These are phyloP conservation scores for Cephalopterus ornatus DNA, from an alignment of 2,113 vertebrate genomes.

Conservation along the genomic window DNA sequence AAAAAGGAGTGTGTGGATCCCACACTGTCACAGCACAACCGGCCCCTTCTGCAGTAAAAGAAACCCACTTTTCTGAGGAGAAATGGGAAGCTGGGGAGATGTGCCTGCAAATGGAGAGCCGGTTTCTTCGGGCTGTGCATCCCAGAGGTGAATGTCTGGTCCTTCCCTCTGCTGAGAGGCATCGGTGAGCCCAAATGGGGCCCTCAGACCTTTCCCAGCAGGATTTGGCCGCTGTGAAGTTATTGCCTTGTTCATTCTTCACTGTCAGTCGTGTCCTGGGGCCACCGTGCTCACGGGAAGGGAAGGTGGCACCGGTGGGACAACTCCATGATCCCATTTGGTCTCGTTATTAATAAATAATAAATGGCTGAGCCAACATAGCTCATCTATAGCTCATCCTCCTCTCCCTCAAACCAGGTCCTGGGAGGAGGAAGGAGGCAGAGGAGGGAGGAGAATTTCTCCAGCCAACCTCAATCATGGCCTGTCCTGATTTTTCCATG, in stretches of 20 bases:
- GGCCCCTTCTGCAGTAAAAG: not conserved
- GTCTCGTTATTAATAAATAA: not conserved
- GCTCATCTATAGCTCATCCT: not conserved
- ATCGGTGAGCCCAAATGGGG: rapidly evolving
- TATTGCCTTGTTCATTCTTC: not conserved
- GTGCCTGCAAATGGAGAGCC: not conserved
- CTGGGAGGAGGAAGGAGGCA: not conserved
- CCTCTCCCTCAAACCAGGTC: not conserved
- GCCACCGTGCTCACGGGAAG: rapidly evolving
- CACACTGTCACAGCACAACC: rapidly evolving
- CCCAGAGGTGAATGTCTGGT: not conserved
- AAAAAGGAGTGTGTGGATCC: not conserved
- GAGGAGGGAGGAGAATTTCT: not conserved
- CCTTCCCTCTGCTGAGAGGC: not conserved
- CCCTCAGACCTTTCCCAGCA: not conserved
- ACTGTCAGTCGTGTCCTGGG: not conserved
- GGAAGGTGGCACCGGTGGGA: not conserved
- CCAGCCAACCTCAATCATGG: not conserved
- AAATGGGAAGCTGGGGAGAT: not conserved
- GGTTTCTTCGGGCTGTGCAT: not conserved
- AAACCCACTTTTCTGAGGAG: not conserved
- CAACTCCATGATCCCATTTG: not conserved
- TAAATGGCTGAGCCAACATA: rapidly evolving
- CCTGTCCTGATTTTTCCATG: not conserved
- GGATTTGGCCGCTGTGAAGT: not conserved